phyloP scores from a whole-genome alignment of 23 tunicate genomes.

The Ascidia mentula region DNA sequence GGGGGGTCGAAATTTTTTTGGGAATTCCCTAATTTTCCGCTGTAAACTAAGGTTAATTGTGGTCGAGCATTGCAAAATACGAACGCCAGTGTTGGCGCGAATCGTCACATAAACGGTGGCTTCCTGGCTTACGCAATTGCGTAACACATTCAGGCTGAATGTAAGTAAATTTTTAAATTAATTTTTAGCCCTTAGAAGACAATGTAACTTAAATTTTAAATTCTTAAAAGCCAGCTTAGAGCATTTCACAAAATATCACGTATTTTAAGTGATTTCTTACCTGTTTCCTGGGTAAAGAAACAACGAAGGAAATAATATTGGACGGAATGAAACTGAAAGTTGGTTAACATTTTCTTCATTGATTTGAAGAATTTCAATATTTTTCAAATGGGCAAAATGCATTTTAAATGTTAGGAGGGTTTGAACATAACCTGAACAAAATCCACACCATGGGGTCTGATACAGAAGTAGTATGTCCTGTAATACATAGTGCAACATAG shows the following conservation, averaged over 20 bases:
- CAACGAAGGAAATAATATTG: background rate
- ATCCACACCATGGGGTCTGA: background rate
- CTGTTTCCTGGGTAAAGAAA: background rate
- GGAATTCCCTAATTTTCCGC: no score
- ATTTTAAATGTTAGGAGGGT: background rate
- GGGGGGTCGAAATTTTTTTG: no score
- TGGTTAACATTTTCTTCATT: background rate
- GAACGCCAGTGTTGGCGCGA: no score
- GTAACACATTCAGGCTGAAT: no score
- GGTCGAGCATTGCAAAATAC: no score
- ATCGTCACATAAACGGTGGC: no score
- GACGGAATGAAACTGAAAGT: slow-evolving; percentile 1
- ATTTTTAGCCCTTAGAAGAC: background rate
- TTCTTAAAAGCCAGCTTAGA: background rate
- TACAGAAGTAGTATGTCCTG: background rate
- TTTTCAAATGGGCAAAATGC: background rate
- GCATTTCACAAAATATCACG: no score
- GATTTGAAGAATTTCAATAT: background rate
- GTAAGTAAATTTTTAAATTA: no score
- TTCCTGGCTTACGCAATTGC: no score
- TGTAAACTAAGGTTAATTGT: no score
- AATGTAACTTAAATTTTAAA: background rate
- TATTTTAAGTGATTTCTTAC: no score
- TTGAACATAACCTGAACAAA: background rate
- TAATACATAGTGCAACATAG: background rate